Percentiles rank a stretch among this genome's conserved stretches.
Conservation (phyloP, 2,113 vertebrate species). For the Hydrolagus affinis region DNA sequence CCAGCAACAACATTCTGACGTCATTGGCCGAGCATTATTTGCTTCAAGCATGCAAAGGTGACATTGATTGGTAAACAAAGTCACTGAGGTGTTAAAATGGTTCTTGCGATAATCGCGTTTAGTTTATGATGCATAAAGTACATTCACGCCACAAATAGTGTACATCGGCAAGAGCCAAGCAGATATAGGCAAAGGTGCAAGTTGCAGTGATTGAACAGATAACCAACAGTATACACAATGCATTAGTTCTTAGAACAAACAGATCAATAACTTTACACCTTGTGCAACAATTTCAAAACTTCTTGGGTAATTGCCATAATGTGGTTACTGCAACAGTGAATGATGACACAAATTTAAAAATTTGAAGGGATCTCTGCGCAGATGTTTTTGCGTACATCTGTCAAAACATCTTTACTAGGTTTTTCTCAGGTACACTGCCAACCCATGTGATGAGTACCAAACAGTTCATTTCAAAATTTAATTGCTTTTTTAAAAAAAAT, state of each 20-base stretch:
- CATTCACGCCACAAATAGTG: neutral
- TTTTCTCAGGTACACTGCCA: neutral
- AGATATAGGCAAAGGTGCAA: neutral
- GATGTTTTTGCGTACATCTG: neutral
- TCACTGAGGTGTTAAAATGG: neutral
- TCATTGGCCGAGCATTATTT: too few relatives aligned
- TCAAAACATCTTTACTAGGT: neutral
- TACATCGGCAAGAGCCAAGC: neutral
- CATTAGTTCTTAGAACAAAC: neutral
- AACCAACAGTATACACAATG: neutral
- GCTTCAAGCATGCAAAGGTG: too few relatives aligned
- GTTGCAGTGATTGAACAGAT: too few relatives aligned
- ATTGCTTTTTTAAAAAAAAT: too few relatives aligned
- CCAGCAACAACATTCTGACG: neutral
- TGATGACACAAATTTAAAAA: neutral
- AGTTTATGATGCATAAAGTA: neutral
- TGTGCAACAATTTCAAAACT: neutral
- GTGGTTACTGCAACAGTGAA: neutral
- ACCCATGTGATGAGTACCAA: neutral
- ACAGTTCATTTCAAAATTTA: neutral
- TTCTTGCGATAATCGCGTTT: neutral
- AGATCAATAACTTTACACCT: neutral
- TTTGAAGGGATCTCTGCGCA: neutral
- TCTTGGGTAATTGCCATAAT: neutral
- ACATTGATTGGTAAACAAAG: neutral